These are phyloP conservation scores for Hydractinia symbiolongicarpus DNA, from an alignment of 30 jellyfish, hydroid and myxozoan species.

Conservation along the genomic window DNA sequence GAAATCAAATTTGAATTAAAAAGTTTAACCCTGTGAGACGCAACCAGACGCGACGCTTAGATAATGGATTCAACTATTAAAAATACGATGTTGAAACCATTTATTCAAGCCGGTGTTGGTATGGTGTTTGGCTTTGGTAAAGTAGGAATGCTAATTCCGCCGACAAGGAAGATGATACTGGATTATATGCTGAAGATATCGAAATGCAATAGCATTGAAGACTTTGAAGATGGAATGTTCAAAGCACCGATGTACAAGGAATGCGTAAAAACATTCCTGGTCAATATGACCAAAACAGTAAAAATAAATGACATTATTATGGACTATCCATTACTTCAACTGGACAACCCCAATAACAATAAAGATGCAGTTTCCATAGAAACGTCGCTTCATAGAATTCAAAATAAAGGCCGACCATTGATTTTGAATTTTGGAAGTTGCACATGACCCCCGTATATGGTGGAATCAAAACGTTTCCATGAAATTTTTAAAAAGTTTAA, in stretches of 20 bases:
- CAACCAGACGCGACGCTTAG: too few species aligned
- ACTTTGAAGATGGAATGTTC: background rate
- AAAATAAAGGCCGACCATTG: conserved; percentile 40
- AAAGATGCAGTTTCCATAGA: background rate
- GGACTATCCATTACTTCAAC: background rate
- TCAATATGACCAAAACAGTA: background rate
- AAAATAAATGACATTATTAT: background rate
- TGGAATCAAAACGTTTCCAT: conserved; percentile 50
- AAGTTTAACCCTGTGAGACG: too few species aligned
- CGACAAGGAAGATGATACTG: background rate
- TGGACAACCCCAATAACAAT: background rate
- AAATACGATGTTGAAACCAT: background rate
- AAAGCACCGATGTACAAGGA: background rate
- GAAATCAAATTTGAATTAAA: too few species aligned
- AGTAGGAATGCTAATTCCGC: background rate
- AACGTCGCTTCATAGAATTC: background rate
- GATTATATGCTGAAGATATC: background rate
- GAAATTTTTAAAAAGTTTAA: conserved; percentile 45
- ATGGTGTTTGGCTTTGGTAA: background rate
- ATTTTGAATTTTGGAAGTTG: conserved; percentile 85
- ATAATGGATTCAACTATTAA: background rate
- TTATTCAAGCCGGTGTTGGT: background rate
- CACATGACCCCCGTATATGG: conserved; percentile 89
- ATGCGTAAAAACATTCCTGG: background rate
- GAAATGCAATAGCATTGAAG: background rate